Conservation (phyloP, 1,140 invertebrate species). For the Cepaea nemoralis region DNA sequence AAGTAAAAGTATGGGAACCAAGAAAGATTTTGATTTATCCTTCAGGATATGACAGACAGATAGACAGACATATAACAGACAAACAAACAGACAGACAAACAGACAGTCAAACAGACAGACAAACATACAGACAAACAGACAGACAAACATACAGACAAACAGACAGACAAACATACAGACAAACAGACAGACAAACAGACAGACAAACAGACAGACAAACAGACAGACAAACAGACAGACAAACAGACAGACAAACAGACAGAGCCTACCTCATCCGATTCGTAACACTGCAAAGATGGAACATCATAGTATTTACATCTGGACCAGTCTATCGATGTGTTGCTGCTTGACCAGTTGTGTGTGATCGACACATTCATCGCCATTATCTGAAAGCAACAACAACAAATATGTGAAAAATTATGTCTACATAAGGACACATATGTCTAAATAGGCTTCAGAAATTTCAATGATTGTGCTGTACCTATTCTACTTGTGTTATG, state of each 20-base stretch:
- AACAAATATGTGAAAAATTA: too few species aligned
- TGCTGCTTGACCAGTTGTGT: not conserved
- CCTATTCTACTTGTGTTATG: too few species aligned
- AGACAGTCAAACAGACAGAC: not conserved
- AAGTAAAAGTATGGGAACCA: too few species aligned
- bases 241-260: not conserved
- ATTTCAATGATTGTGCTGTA: too few species aligned
- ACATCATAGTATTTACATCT: constrained; percentile 39
- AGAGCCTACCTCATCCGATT: constrained; percentile 34
- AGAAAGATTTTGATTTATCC: too few species aligned
- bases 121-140: not conserved
- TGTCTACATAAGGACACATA: too few species aligned
- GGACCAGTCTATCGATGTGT: not conserved
- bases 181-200: not conserved
- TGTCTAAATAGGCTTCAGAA: too few species aligned
- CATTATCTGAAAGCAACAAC: constrained; percentile 16
- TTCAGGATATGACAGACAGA: too few species aligned
- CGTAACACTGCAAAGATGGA: constrained; percentile 39
- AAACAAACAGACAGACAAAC: not conserved
- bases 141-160: not conserved
- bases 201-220: constrained; percentile 77
- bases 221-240: not conserved
- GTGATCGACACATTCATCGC: not conserved
- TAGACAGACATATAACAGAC: too few species aligned
- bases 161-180: constrained; percentile 1